Evolutionary conservation across 2,888 invertebrate species (phyloP), one percentile per base, ranked within the genome.

Genomic region (Muschampia plurimacula): DNA sequence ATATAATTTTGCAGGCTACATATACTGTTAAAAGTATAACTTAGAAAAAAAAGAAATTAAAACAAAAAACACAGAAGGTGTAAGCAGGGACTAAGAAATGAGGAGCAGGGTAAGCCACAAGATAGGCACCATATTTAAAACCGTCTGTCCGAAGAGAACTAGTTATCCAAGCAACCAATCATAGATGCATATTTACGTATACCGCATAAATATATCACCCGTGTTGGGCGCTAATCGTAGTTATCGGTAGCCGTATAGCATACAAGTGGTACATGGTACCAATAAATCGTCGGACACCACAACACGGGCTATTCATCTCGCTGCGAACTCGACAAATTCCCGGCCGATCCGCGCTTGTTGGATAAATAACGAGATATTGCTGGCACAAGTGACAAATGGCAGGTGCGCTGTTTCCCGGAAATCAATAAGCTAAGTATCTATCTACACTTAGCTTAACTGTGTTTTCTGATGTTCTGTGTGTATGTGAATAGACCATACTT

Each of bases 251-350:
- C 67, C 5, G 55, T 52, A 67, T 68, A 72, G 63, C 87, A 86
- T 86, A 84, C 78, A 77, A 77, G 78, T 77, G 77, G 78, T 79
- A 80, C 80, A 78, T 77, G 81, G 78, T 78, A 77, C 80, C 78
- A 79, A 88, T 90, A 90, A 90, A 91, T 90, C 84, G 83, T 83
- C 81, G 78, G 83, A 85, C 83, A 84, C 81, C 79, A 79, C 78
- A 81, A 83, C 84, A 81, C 78, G 78, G 83, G 81, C 87, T 83
- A 89, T 88, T 82, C 86, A 82, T 87, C 86, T 86, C 80, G 78
- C 82, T 74, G 82, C 83, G 79, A 84, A 85, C 86, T 82, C 83
- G 87, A 90, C 91, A 90, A 90, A 90, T 89, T 84, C 87, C 81
- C 84, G 77, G 77, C 74, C 80, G 82, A 82, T 87, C 81, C 70